These are phyloP conservation scores for Harpagifer antarcticus DNA, from an alignment of 2,797 vertebrate genomes.

Conservation along the genomic window DNA sequence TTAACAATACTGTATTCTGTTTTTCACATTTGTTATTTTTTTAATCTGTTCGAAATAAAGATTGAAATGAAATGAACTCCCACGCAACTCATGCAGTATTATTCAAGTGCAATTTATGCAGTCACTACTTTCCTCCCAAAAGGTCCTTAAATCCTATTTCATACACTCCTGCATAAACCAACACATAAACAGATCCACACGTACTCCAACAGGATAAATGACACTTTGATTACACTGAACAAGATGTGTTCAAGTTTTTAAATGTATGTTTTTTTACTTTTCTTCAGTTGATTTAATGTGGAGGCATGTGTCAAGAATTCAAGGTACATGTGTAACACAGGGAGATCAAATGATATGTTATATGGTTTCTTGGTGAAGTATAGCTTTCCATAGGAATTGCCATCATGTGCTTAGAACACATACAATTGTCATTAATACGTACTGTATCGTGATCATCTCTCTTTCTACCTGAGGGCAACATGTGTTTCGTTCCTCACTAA, in stretches of 20 bases:
- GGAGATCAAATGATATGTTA: accelerated
- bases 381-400: neutral
- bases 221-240: no score
- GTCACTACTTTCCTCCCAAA: no score
- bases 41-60: no score
- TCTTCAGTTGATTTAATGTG: neutral
- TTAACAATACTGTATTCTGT: no score
- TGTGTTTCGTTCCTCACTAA: neutral
- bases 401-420: neutral
- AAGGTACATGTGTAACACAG: no score
- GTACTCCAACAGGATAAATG: no score
- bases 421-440: neutral
- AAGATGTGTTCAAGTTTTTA: no score
- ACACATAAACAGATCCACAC: no score
- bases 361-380: neutral
- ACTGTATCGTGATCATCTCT: neutral
- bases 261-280: no score
- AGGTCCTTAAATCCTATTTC: neutral
- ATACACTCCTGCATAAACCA: no score
- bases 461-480: conserved; percentile 23
- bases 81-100: neutral
- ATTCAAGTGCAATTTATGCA: neutral
- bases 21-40: no score
- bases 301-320: neutral
- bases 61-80: neutral